Evolutionary conservation across 2,888 invertebrate genomes (phyloP), one percentile per base, ranked within the genome.

Genomic region (Cantharis rustica): DNA sequence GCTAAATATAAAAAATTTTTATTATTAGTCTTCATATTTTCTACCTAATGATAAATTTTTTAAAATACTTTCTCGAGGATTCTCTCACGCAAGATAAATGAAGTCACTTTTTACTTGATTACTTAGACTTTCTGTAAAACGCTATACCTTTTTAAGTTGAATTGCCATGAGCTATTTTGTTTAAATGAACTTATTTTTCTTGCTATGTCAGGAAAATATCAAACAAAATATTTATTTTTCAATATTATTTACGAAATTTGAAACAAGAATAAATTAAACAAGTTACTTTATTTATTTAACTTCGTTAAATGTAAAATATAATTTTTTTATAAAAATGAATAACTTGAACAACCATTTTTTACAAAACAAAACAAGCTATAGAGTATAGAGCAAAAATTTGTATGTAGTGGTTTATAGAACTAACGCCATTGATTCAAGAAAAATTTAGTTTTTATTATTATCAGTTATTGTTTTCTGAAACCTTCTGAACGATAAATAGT

Each of bases 111-210:
- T 66, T 66, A 20, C 64, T 20, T 66, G 17, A 66, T 66, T 66
- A 66, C 64, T 66, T 66, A 66, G 20, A 17, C 17, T 66, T 66
- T 66, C 23, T 66, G 17, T 20, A 66, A 66, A 66, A 66, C 64
- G 64, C n/a, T 66, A 20, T 66, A 66, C 64, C 64, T 66, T 47
- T 47, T 47, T 66, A 66, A 66, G 64, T n/a, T 66, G 64, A 66
- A 66, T 66, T 66, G 64, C 64, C n/a, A 66, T 66, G 64, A 66
- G 64, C 64, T 23, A 20, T 66, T 66, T 66, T 66, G 23, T 66
- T 23, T 66, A 66, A 66, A 17, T 66, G 64, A 66, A 66, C 13
- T n/a, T 23, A 66, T 66, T 66, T 66, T 66, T 66, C 64, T 66
- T 66, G 9, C n/a, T 2, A 47, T n/a, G n/a, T 47, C 7, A 9